Conservation (phyloP, 2,888 invertebrate species). For the Cancer borealis region DNA sequence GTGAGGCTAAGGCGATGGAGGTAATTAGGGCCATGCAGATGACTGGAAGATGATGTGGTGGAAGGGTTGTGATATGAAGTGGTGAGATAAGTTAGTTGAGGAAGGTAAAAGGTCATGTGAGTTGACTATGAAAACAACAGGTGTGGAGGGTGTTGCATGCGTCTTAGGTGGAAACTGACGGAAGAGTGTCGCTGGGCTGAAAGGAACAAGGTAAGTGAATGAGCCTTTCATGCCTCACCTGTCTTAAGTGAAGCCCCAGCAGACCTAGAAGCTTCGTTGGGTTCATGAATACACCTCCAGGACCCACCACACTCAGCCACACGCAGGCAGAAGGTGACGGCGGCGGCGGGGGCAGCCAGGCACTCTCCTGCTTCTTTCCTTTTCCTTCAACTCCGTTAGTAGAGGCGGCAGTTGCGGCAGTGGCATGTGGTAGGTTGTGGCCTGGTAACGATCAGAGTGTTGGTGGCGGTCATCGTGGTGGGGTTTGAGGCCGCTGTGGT, state of each 20-base stretch:
- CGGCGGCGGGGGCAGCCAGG: background rate
- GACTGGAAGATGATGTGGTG: background rate
- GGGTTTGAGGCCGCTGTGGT: background rate
- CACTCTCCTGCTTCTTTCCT: background rate
- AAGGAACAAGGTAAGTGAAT: conserved; percentile 11
- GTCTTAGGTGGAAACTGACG: background rate
- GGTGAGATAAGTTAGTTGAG: background rate
- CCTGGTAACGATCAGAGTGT: conserved; percentile 7
- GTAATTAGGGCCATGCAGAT: background rate
- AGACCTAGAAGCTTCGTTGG: conserved; percentile 68
- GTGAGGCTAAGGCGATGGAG: background rate
- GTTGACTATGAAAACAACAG: background rate
- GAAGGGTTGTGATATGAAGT: background rate
- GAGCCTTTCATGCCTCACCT: conserved; percentile 50
- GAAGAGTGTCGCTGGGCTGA: background rate
- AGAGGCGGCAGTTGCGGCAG: background rate
- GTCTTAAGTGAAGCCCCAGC: conserved; percentile 56
- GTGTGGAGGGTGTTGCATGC: background rate
- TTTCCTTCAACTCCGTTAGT: background rate
- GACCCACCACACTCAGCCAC: conserved; percentile 35
- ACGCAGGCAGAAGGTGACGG: conserved; percentile 38
- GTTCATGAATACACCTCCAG: conserved; percentile 46
- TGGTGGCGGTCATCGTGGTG: background rate
- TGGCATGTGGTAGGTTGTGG: background rate
- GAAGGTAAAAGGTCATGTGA: background rate